Conservation (phyloP, 2,888 invertebrate genomes). For the Plebejus melissa region DNA sequence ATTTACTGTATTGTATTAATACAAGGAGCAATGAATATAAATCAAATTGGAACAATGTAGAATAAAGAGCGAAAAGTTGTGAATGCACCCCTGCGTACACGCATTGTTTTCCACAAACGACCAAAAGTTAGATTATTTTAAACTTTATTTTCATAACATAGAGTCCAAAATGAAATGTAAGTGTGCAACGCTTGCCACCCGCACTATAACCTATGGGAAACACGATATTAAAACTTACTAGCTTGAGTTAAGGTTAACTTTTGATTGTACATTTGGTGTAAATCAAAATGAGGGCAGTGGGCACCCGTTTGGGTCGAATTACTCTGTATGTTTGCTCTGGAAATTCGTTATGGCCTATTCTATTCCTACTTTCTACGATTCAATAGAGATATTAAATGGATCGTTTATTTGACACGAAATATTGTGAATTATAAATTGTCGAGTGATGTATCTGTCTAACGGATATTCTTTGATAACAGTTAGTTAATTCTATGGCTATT, state of each 20-base stretch:
- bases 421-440: conserved; percentile 32
- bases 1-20: conserved; percentile 69
- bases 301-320: conserved; percentile 70
- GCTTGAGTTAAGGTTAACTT: neutral
- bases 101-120: conserved; percentile 50
- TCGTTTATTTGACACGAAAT: conserved; percentile 28
- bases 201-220: neutral
- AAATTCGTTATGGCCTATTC: conserved; percentile 75
- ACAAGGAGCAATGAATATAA: conserved; percentile 75
- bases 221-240: conserved; percentile 39
- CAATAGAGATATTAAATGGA: conserved; percentile 33
- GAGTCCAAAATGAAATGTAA: neutral
- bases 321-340: conserved; percentile 74
- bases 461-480: neutral
- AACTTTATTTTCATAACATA: conserved; percentile 31
- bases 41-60: conserved; percentile 74
- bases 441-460: conserved; percentile 10
- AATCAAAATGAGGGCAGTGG: conserved; percentile 46
- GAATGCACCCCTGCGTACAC: conserved; percentile 63
- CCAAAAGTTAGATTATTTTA: neutral
- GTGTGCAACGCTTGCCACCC: neutral
- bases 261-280: neutral
- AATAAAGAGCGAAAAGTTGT: conserved; percentile 77
- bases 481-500: neutral
- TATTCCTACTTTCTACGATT: conserved; percentile 45